A percentile compares a stretch with the other conserved stretches of the same genome.
Evolutionary conservation across 2,113 vertebrate species (phyloP).

Genomic region (Shinisaurus crocodilurus): DNA sequence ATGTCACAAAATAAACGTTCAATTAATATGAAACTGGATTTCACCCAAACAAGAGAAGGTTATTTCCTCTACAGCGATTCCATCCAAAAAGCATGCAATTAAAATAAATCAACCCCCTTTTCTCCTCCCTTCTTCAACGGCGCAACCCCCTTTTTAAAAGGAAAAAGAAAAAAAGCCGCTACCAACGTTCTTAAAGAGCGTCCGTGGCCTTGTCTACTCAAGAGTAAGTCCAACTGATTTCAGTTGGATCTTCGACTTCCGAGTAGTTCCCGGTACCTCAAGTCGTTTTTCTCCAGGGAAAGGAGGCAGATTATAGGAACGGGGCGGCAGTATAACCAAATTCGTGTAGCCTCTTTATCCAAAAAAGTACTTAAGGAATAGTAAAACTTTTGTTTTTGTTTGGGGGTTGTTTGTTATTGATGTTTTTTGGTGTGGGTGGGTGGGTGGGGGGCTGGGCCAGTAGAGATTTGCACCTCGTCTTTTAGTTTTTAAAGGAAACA

Average conservation of each 20-base stretch:
- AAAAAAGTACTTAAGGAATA: too few species aligned
- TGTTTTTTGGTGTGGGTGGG: too few species aligned
- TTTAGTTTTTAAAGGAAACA: not conserved
- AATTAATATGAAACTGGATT: not conserved
- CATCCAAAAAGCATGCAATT: not conserved
- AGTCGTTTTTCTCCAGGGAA: not conserved
- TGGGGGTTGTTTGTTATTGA: too few species aligned
- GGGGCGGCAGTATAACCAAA: not conserved
- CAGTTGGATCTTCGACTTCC: not conserved
- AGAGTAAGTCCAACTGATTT: not conserved
- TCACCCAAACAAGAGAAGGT: not conserved
- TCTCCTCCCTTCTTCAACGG: not conserved
- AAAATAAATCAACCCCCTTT: not conserved
- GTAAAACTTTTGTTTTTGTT: not conserved
- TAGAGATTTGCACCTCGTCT: not conserved
- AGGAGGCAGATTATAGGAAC: not conserved
- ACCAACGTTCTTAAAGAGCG: too few species aligned
- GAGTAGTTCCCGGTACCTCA: not conserved
- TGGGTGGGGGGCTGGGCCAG: not conserved
- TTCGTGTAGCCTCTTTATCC: not conserved
- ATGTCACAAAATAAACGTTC: not conserved
- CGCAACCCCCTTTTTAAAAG: not conserved
- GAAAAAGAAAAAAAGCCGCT: not conserved
- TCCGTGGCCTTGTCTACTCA: not conserved
- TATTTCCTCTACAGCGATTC: not conserved